Percentiles rank a stretch among this genome's conserved stretches.
Evolutionary conservation across 2,797 vertebrate genomes (phyloP).

Genomic region (Cossypha heuglini): DNA sequence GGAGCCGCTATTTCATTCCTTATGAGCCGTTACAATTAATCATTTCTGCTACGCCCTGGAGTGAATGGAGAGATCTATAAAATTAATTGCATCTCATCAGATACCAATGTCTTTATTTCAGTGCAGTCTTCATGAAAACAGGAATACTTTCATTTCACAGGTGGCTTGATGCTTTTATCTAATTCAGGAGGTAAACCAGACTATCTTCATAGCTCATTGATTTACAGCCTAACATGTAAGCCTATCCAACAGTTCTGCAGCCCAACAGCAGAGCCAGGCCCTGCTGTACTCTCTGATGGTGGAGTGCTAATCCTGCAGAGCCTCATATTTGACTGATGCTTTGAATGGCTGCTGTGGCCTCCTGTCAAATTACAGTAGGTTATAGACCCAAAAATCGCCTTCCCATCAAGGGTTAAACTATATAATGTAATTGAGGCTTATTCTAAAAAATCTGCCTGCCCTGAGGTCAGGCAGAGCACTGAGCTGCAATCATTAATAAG

Average conservation of each 20-base stretch:
- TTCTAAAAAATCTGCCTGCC: constrained; percentile 22
- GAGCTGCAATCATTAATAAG: constrained; percentile 59
- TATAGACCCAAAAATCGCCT: neutral
- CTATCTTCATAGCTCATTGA: neutral
- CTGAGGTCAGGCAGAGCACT: constrained; percentile 49
- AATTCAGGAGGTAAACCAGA: neutral
- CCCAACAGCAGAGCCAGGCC: neutral
- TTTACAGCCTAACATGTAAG: neutral
- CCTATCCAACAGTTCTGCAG: neutral
- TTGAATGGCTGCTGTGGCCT: neutral
- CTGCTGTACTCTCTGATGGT: fast-evolving
- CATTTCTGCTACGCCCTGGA: neutral
- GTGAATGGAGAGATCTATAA: neutral
- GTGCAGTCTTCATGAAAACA: neutral
- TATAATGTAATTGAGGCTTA: neutral
- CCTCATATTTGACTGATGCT: neutral
- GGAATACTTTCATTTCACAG: neutral
- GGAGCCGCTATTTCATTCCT: neutral
- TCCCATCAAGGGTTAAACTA: constrained; percentile 42
- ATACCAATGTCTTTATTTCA: neutral
- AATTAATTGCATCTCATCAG: neutral
- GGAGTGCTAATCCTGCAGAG: neutral
- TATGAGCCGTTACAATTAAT: neutral
- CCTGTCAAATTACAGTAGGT: neutral
- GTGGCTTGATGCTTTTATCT: neutral